Evolutionary conservation across 30 jellyfish, hydroid and myxozoan species (phyloP).

Genomic region (Haliclystus octoradiatus): DNA sequence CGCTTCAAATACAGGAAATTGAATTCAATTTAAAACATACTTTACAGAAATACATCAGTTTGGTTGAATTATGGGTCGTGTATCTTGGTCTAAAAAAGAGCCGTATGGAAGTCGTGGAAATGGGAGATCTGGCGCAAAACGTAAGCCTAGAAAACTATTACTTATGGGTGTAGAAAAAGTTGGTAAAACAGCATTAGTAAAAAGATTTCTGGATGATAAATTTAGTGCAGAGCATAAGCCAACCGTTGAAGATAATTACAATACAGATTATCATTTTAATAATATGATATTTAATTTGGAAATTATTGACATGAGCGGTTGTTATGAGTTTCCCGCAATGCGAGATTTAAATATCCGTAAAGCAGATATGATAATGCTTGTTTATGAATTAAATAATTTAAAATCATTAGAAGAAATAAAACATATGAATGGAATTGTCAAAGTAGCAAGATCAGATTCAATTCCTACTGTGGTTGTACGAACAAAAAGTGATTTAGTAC

Average conservation of each 20-base stretch:
- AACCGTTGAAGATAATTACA: slow-evolving; percentile 29
- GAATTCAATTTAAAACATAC: too few species aligned
- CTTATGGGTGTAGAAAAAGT: slow-evolving; percentile 11
- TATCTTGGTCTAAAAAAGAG: background rate
- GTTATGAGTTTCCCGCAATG: slow-evolving; percentile 25
- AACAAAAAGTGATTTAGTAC: slow-evolving; percentile 8
- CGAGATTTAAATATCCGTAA: slow-evolving; percentile 11
- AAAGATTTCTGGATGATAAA: slow-evolving; percentile 26
- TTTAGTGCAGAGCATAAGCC: slow-evolving; percentile 14
- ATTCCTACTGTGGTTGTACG: slow-evolving; percentile 23
- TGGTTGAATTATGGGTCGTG: background rate
- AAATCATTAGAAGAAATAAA: slow-evolving; percentile 13
- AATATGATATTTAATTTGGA: slow-evolving; percentile 17
- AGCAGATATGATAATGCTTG: slow-evolving; percentile 23
- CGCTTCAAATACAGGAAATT: too few species aligned
- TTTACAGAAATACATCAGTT: too few species aligned
- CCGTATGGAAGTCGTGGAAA: background rate
- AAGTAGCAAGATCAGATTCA: slow-evolving; percentile 8
- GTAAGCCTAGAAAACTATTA: slow-evolving; percentile 13
- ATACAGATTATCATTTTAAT: slow-evolving; percentile 6
- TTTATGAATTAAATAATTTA: slow-evolving; percentile 15
- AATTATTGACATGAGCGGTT: slow-evolving; percentile 22
- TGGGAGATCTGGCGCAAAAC: background rate
- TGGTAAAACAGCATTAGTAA: slow-evolving; percentile 23
- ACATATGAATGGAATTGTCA: background rate